Base-by-base conservation (phyloP, 2,888 invertebrate species). In the Sinhomidia bicolor region DNA sequence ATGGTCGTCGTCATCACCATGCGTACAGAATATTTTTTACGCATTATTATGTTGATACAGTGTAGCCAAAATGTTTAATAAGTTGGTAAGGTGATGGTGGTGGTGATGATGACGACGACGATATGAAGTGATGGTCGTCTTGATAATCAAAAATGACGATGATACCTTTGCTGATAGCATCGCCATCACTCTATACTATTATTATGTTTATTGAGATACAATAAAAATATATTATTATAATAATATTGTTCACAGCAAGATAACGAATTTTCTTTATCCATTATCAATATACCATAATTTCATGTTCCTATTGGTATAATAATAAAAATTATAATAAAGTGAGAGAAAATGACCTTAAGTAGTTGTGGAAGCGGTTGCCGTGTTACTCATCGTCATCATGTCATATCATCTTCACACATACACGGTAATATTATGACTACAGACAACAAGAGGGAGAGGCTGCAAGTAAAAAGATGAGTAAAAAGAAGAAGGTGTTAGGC, bases 401-500 rank as follows among this genome's bases (percentile, higher is more conserved):
- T 71, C 68, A 71, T 10, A 41, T 71, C 47, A 47, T 26, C 47
- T 26, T 74, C 74, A 47, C 41, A 32, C 23, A n/a, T 17, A 36
- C 41, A 71, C 12, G 41, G 20, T 71, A 54, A 44, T 78, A 54
- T 78, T 54, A 32, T 78, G 51, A 54, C 76, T 54, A 36, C 32
- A 78, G 26, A 85, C n/a, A 9, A 47, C 29, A 65, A 78, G 17
- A 85, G 65, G 47, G 85, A 76, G 74, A 85, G 62, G 62, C 71
- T 51, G 68, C 51, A 23, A 41, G 36, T 14, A 5, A n/a, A 29
- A 47, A 65, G 62, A 44, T 32, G 20, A 54, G 68, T 41, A 9
- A 44, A 78, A 41, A n/a, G n/a, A 78, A 76, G 65, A 88, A 54
- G 81, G 80, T 51, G 60, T 82, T 88, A 14, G 47, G 74, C 7